Evolutionary conservation across 37 sponge, comb jelly and placozoan genomes (phyloP).

Genomic region (Agelas oroides): DNA sequence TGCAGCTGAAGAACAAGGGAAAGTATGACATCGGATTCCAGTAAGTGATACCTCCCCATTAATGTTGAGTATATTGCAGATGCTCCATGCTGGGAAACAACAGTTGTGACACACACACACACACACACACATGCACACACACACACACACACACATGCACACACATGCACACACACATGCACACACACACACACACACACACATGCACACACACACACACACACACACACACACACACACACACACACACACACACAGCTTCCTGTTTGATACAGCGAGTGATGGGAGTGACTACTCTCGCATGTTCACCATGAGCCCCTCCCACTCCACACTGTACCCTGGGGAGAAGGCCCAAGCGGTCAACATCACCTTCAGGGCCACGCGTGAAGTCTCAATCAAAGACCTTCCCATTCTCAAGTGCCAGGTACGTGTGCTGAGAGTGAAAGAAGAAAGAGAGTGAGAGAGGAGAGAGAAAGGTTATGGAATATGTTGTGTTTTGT

Average conservation of each 20-base stretch:
- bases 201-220: no score
- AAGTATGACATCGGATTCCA: constrained; percentile 93
- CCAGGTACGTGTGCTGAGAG: constrained; percentile 38
- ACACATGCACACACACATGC: no score
- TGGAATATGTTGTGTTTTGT: neutral
- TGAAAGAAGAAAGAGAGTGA: no score
- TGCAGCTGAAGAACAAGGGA: constrained; percentile 93
- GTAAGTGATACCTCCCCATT: constrained; percentile 47
- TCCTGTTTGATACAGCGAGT: neutral
- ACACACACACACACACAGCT: constrained; percentile 6
- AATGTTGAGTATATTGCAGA: no score
- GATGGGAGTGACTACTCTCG: constrained; percentile 55
- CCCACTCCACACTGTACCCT: constrained; percentile 79
- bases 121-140: no score
- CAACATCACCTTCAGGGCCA: constrained; percentile 73
- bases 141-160: no score
- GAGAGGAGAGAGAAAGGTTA: no score
- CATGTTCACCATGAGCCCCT: constrained; percentile 77
- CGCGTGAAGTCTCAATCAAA: constrained; percentile 81
- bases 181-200: no score
- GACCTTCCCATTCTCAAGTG: constrained; percentile 91
- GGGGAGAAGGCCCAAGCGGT: constrained; percentile 90
- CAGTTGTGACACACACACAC: no score
- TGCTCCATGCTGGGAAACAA: no score
- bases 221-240: no score